A percentile compares a stretch with the other conserved stretches of the same genome.
phyloP scores from a whole-genome alignment of 2,113 vertebrate species.

The human (Homo sapiens) region DNA sequence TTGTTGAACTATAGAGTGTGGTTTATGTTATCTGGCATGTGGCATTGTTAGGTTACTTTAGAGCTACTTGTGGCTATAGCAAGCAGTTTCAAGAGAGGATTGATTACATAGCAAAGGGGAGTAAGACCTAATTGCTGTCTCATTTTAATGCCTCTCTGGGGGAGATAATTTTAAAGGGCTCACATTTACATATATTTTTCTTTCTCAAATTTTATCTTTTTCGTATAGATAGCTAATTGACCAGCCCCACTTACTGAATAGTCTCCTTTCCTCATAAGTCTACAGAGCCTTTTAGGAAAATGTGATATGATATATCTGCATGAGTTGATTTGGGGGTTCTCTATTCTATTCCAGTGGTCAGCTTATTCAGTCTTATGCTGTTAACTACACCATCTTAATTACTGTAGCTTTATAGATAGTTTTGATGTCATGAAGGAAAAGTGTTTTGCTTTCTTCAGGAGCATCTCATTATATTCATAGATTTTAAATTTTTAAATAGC shows the following conservation, averaged over 20 bases:
- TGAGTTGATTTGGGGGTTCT: neutral
- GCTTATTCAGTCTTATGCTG: neutral
- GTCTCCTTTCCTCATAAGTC: neutral
- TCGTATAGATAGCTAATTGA: neutral
- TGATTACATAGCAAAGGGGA: neutral
- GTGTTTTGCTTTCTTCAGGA: neutral
- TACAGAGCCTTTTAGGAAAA: neutral
- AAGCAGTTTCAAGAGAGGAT: neutral
- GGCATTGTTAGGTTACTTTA: neutral
- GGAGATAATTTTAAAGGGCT: neutral
- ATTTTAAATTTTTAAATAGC: conserved; percentile 40
- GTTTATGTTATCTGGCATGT: neutral
- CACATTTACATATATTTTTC: neutral
- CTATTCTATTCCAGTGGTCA: neutral
- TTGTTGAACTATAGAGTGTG: neutral
- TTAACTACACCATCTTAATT: neutral
- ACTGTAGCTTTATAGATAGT: neutral
- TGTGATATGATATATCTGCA: neutral
- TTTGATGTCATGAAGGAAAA: neutral
- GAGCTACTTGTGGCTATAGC: neutral
- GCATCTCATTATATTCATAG: neutral
- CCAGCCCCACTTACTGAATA: neutral
- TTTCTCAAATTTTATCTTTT: neutral
- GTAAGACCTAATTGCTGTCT: neutral
- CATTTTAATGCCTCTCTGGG: neutral